phyloP scores from a whole-genome alignment of 2,888 invertebrate species.

The Catocala nupta region DNA sequence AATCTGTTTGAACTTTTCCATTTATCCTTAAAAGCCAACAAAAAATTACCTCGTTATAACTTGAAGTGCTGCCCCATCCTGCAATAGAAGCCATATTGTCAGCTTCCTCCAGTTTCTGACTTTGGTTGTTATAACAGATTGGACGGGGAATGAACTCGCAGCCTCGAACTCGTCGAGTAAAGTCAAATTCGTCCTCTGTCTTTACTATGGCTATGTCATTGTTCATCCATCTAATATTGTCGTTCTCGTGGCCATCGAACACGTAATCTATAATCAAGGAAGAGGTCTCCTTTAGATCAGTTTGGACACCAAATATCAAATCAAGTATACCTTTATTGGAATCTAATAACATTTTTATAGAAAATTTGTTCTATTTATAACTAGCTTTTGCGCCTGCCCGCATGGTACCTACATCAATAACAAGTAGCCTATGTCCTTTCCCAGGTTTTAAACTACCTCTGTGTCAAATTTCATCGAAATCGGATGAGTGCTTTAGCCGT shows the following conservation, averaged over 20 bases:
- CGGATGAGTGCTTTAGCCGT: too few species aligned
- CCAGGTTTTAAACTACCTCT: too few species aligned
- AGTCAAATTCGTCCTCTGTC: conserved; percentile 70
- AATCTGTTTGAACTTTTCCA: too few species aligned
- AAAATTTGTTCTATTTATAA: too few species aligned
- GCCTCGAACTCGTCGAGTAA: conserved; percentile 61
- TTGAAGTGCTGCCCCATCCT: conserved; percentile 67
- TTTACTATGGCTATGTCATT: conserved; percentile 73
- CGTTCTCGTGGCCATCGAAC: conserved; percentile 72
- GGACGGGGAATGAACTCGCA: conserved; percentile 67
- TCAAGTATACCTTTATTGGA: too few species aligned
- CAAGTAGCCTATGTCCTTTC: too few species aligned
- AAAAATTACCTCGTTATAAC: conserved; percentile 63
- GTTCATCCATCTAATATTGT: conserved; percentile 74
- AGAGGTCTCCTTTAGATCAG: too few species aligned
- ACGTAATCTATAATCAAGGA: conserved; percentile 59
- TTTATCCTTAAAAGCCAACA: neutral
- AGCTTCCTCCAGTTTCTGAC: conserved; percentile 55
- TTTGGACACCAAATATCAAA: too few species aligned
- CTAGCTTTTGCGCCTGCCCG: too few species aligned
- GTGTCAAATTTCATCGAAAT: too few species aligned
- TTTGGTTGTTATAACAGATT: conserved; percentile 66
- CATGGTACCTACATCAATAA: too few species aligned
- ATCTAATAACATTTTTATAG: too few species aligned
- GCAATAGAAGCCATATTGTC: conserved; percentile 56